These are phyloP conservation scores for Clinocottus analis DNA, from an alignment of 2,113 vertebrate genomes.

Conservation along the genomic window DNA sequence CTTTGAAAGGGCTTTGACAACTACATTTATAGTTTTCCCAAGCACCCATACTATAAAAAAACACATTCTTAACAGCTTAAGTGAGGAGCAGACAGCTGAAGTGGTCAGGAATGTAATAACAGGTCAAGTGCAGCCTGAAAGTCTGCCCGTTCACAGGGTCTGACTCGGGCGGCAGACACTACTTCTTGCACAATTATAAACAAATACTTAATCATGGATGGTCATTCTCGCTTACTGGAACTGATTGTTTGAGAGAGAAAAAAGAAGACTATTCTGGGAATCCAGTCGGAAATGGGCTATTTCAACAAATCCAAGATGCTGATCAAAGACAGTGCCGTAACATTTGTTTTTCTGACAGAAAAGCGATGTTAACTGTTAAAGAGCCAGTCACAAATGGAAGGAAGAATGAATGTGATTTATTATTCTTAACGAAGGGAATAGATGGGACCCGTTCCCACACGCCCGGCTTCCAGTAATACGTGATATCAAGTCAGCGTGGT, in stretches of 20 bases:
- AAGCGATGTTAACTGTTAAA: conserved; percentile 11
- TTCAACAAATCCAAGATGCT: conserved; percentile 36
- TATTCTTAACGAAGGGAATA: neutral
- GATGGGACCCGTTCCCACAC: conserved; percentile 37
- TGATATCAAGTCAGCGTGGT: conserved; percentile 53
- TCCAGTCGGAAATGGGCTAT: conserved; percentile 32
- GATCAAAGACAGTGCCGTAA: conserved; percentile 24
- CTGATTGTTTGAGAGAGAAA: conserved; percentile 18
- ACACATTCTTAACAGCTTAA: neutral
- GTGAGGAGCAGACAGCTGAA: conserved; percentile 9
- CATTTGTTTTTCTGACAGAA: conserved; percentile 9
- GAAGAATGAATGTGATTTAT: conserved; percentile 51
- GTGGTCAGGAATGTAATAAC: neutral
- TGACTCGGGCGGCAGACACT: neutral
- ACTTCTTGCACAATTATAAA: conserved; percentile 30
- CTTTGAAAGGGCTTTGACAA: neutral
- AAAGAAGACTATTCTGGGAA: conserved; percentile 47
- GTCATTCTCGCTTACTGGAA: conserved; percentile 60
- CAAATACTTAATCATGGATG: conserved; percentile 37
- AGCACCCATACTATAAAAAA: neutral
- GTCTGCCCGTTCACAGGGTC: neutral
- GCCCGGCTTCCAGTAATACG: conserved; percentile 70
- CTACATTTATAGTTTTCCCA: neutral
- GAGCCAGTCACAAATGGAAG: conserved; percentile 27
- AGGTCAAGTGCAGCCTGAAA: neutral